Conservation (phyloP, 2,888 invertebrate species). For the Dyspetes luteomarginatus region DNA sequence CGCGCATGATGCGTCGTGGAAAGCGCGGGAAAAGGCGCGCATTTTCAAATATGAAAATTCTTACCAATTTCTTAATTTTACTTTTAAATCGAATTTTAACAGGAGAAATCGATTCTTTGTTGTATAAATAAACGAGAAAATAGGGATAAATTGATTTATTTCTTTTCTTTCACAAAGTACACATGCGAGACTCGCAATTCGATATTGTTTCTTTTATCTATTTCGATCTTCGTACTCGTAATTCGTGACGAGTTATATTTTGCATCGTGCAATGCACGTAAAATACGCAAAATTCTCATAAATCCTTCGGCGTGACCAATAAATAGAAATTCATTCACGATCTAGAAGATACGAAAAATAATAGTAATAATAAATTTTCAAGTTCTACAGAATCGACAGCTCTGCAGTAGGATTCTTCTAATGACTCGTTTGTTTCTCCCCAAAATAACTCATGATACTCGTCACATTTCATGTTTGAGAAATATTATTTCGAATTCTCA, state of each 20-base stretch:
- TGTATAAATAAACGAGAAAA: background rate
- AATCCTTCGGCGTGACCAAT: constrained; percentile 7
- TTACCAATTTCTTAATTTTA: background rate
- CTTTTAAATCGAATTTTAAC: background rate
- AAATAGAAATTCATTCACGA: constrained; percentile 30
- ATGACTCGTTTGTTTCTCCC: constrained; percentile 7
- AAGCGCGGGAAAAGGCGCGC: background rate
- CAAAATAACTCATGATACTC: background rate
- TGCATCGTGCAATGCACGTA: background rate
- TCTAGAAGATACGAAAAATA: constrained; percentile 4
- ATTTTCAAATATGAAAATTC: background rate
- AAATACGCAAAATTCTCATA: background rate
- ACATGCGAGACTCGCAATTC: constrained; percentile 24
- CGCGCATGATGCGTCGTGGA: constrained; percentile 1
- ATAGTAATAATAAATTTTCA: background rate
- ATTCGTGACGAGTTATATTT: background rate
- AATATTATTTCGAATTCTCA: background rate
- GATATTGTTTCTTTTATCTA: constrained; percentile 19
- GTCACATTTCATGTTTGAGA: background rate
- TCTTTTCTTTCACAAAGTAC: constrained; percentile 47
- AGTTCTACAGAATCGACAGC: background rate
- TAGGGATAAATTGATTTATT: constrained; percentile 50
- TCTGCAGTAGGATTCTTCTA: background rate
- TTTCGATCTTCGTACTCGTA: background rate
- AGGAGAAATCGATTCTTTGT: background rate